Evolutionary conservation across 2,888 invertebrate species (phyloP).

Genomic region (Acleris cristana): DNA sequence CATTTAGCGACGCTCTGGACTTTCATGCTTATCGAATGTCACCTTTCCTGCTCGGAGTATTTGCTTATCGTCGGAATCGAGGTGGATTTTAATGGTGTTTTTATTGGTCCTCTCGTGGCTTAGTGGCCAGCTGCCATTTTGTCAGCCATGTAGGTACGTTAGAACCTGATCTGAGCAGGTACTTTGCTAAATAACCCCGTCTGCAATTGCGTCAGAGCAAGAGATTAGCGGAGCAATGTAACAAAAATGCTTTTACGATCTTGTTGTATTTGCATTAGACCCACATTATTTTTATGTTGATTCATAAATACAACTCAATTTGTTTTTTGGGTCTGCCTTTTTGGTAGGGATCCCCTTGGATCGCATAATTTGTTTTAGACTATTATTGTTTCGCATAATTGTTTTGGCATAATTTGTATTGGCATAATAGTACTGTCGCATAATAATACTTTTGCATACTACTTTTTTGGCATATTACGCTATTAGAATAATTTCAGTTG

Average conservation of each 20-base stretch:
- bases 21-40: constrained; percentile 80
- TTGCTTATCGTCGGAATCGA: constrained; percentile 73
- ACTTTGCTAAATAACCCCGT: constrained; percentile 25
- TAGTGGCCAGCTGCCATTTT: constrained; percentile 60
- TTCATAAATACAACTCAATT: constrained; percentile 28
- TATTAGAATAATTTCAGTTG: no score
- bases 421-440: no score
- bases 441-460: no score
- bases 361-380: no score
- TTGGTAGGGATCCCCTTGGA: no score
- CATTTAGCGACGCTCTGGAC: constrained; percentile 71
- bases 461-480: no score
- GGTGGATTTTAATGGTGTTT: constrained; percentile 66
- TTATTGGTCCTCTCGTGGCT: constrained; percentile 53
- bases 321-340: constrained; percentile 11
- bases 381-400: no score
- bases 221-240: constrained; percentile 22
- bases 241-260: constrained; percentile 31
- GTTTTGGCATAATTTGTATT: no score
- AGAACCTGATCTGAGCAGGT: constrained; percentile 21
- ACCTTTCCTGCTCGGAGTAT: constrained; percentile 71
- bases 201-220: constrained; percentile 27
- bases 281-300: constrained; percentile 19
- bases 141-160: constrained; percentile 17
- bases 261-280: constrained; percentile 28